Base-by-base conservation (phyloP, 1,140 invertebrate genomes). In the Globodera ellingtonae region DNA sequence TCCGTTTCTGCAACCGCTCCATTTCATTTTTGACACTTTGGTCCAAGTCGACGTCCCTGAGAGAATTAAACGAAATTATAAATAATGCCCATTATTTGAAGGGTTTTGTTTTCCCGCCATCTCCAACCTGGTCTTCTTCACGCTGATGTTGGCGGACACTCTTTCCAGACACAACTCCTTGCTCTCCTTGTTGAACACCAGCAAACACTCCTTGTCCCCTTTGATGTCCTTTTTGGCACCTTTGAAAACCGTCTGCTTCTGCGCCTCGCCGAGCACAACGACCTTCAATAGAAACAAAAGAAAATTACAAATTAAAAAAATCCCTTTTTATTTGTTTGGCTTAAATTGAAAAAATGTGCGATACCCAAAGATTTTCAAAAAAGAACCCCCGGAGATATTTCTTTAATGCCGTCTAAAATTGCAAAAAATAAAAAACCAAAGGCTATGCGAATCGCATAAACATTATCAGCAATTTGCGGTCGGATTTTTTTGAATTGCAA, bases 151-250 rank as follows among this genome's bases (percentile, higher is more conserved):
- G 44, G 75, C 75, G 5, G 75, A 65, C 50, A 77, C 35, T 46
- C 46, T 77, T 24, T 77, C 75, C 75, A 77, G 67, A 13, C 75
- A 15, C 47, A 77, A 69, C 44, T 65, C 24, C n/a, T 69, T 35
- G 65, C 62, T 70, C 65, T 77, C 21, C 6, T 24, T 10, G 65
- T 77, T 46, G 46, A 69, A 77, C 52, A 77, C 69, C 69, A 77
- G 18, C 21, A 77, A 8, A 50, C 75, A 77, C 47, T 77, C 75
- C 21, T 77, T 77, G n/a, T 77, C 75, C 21, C 75, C 75, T 77
- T 77, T 77, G 18, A 77, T 67, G 15, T 52, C 21, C 46, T 77
- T 77, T 50, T 77, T 77, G 13, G 75, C 52, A 4, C 75, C 75
- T 21, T 67, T 52, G 46, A 77, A 77, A 48, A 77, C 67, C 15